These are phyloP conservation scores for Conomelus anceps DNA, from an alignment of 2,888 invertebrate species.

Conservation along the genomic window DNA sequence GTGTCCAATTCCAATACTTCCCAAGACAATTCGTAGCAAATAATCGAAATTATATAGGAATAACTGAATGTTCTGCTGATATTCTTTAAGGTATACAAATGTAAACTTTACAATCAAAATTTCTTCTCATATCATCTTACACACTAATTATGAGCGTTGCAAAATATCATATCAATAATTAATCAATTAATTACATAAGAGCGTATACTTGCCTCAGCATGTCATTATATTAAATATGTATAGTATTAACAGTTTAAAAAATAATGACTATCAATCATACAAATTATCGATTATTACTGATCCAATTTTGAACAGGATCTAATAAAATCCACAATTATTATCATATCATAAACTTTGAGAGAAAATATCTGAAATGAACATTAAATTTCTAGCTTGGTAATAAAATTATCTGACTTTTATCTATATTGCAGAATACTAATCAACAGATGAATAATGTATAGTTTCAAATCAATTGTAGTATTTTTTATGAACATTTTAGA, in stretches of 20 bases:
- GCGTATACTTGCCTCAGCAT: background rate
- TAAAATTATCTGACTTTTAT: background rate
- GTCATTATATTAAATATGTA: background rate
- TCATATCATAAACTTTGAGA: background rate
- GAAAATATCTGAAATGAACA: background rate
- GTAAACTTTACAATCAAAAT: background rate
- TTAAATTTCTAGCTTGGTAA: background rate
- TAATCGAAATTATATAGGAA: background rate
- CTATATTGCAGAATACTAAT: background rate
- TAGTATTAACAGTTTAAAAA: conserved; percentile 28
- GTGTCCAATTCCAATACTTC: too few species aligned
- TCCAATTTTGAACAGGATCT: background rate
- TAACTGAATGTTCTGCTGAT: background rate
- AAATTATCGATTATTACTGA: background rate
- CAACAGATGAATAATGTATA: background rate
- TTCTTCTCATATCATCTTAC: background rate
- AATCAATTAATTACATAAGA: conserved; percentile 4
- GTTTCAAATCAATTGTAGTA: background rate
- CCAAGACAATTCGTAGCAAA: background rate
- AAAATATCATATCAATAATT: conserved; percentile 1
- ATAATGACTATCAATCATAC: conserved; percentile 32
- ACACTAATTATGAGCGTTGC: background rate
- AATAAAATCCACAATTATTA: background rate
- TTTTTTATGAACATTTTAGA: background rate
- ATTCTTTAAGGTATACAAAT: background rate